Percentiles rank a stretch among this genome's conserved stretches.
Conservation (phyloP, 2,113 vertebrate species). For the Caranx melampygus region DNA sequence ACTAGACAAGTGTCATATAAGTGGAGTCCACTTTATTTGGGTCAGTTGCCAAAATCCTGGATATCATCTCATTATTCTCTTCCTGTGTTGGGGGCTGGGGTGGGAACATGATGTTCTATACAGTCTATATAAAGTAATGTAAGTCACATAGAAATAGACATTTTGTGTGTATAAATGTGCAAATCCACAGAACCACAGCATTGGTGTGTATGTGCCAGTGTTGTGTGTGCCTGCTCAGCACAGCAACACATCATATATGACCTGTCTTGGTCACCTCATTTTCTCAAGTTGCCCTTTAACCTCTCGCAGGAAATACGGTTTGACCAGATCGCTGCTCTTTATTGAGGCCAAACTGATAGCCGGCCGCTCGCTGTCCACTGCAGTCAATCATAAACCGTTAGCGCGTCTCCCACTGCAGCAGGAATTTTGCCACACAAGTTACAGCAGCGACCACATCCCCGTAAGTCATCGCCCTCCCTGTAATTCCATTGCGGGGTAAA, state of each 20-base stretch:
- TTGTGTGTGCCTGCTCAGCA: neutral
- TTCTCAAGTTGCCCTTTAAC: constrained; percentile 24
- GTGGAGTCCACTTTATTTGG: too few relatives aligned
- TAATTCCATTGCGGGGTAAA: constrained; percentile 29
- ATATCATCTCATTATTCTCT: too few relatives aligned
- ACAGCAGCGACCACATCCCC: constrained; percentile 52
- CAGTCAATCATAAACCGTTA: constrained; percentile 13
- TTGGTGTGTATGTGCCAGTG: neutral
- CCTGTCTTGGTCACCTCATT: constrained; percentile 29
- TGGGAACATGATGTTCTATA: too few relatives aligned
- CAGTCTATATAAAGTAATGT: too few relatives aligned
- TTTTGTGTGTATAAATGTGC: too few relatives aligned
- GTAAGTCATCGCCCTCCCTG: constrained; percentile 44
- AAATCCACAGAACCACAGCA: too few relatives aligned
- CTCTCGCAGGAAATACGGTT: constrained; percentile 19
- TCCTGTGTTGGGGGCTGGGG: too few relatives aligned
- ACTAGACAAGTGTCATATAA: too few relatives aligned
- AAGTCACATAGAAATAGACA: too few relatives aligned
- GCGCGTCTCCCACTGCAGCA: neutral
- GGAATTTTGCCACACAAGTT: constrained; percentile 2
- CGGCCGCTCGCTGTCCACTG: neutral
- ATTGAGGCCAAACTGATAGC: constrained; percentile 1
- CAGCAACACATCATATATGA: constrained; percentile 5
- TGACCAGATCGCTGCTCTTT: neutral
- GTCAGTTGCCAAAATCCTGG: too few relatives aligned